Percentiles rank a stretch among this genome's conserved stretches.
These are phyloP conservation scores for Pteronotus mesoamericanus DNA, from an alignment of 2,797 vertebrate genomes.

Conservation along the genomic window DNA sequence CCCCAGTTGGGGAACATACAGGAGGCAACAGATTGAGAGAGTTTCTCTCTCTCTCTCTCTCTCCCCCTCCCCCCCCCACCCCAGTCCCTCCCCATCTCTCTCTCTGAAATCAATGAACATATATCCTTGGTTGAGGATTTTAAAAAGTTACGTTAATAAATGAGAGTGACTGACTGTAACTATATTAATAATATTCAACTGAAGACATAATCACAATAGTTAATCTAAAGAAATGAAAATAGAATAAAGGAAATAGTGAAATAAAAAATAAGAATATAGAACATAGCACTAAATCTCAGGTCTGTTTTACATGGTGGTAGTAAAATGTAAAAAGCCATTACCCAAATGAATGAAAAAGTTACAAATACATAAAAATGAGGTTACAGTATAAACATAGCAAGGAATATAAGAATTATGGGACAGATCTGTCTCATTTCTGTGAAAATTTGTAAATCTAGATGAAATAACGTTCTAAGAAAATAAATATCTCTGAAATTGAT, in stretches of 20 bases:
- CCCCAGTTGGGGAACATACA: no score
- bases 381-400: not conserved
- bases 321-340: not conserved
- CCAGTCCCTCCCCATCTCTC: rapidly evolving
- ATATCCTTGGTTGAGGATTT: no score
- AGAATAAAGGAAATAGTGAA: not conserved
- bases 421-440: not conserved
- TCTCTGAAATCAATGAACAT: no score
- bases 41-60: no score
- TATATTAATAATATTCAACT: not conserved
- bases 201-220: not conserved
- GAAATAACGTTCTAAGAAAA: not conserved
- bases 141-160: not conserved
- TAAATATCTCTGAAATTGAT: not conserved
- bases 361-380: not conserved
- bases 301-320: not conserved
- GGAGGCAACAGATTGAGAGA: no score
- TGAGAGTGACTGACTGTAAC: not conserved
- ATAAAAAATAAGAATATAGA: not conserved
- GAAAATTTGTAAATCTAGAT: not conserved
- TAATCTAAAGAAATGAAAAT: not conserved
- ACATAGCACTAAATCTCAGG: not conserved
- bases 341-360: not conserved
- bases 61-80: no score
- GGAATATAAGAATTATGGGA: not conserved